phyloP scores from a whole-genome alignment of 2,797 vertebrate genomes.

The Phrynocephalus vlangalii region DNA sequence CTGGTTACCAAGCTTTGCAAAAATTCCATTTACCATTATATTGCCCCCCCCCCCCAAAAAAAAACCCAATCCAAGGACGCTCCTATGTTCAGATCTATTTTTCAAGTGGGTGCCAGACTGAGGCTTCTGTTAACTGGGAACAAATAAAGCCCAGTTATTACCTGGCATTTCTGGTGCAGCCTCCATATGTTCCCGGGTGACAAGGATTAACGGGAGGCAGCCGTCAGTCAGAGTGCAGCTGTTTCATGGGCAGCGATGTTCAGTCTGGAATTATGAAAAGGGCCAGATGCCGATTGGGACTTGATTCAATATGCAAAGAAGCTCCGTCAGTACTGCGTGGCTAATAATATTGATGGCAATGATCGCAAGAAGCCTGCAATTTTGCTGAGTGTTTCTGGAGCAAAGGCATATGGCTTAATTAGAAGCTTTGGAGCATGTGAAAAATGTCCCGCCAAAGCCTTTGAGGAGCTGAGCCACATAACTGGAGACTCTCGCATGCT shows the following conservation, averaged over 20 bases:
- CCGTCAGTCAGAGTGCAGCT: not conserved
- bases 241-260: not conserved
- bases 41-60: not conserved
- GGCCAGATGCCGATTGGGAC: not conserved
- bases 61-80: not conserved
- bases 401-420: constrained; percentile 39
- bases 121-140: not conserved
- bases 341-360: constrained; percentile 17
- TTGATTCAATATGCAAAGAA: not conserved
- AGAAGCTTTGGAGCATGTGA: constrained; percentile 10
- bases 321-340: no score
- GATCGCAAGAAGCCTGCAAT: constrained; percentile 1
- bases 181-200: not conserved
- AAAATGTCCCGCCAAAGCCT: constrained; percentile 1
- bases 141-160: not conserved
- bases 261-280: not conserved
- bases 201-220: not conserved
- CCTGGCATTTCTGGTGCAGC: not conserved
- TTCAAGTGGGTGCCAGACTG: no score
- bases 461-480: not conserved
- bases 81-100: not conserved
- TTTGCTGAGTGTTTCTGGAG: not conserved
- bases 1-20: not conserved
- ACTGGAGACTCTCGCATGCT: not conserved
- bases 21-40: no score